Evolutionary conservation across 2,113 vertebrate species (phyloP).

Genomic region (Daubentonia madagascariensis): DNA sequence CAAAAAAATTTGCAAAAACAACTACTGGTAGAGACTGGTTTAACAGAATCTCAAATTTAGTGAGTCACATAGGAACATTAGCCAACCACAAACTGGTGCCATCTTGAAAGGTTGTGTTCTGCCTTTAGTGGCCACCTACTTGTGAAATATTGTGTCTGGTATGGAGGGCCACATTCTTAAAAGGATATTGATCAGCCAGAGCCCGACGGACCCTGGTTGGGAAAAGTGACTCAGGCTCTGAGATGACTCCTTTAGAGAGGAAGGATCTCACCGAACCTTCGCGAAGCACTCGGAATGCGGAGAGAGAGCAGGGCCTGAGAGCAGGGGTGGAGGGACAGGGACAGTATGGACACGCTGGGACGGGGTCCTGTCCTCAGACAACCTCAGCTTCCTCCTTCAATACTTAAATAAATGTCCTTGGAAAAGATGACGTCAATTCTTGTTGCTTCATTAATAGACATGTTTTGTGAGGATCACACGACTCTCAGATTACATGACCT

Average conservation of each 20-base stretch:
- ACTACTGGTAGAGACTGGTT: rapidly evolving
- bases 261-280: not conserved
- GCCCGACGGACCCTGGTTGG: rapidly evolving
- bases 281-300: rapidly evolving
- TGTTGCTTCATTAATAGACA: rapidly evolving
- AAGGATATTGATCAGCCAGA: rapidly evolving
- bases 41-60: not conserved
- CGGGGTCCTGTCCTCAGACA: no score
- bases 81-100: rapidly evolving
- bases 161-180: rapidly evolving
- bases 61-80: not conserved
- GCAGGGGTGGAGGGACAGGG: not conserved
- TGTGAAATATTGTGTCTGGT: not conserved
- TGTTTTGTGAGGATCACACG: rapidly evolving
- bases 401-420: rapidly evolving
- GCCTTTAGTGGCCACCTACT: rapidly evolving
- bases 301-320: not conserved
- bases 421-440: rapidly evolving
- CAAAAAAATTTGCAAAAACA: not conserved
- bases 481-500: not conserved
- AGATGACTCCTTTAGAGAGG: rapidly evolving
- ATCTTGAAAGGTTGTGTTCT: rapidly evolving
- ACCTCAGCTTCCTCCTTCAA: not conserved
- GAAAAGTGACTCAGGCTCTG: not conserved
- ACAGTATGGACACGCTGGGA: rapidly evolving